A percentile compares a stretch with the other conserved stretches of the same genome.
Conservation (phyloP, 1,140 invertebrate species). For the Agraylea sexmaculata region DNA sequence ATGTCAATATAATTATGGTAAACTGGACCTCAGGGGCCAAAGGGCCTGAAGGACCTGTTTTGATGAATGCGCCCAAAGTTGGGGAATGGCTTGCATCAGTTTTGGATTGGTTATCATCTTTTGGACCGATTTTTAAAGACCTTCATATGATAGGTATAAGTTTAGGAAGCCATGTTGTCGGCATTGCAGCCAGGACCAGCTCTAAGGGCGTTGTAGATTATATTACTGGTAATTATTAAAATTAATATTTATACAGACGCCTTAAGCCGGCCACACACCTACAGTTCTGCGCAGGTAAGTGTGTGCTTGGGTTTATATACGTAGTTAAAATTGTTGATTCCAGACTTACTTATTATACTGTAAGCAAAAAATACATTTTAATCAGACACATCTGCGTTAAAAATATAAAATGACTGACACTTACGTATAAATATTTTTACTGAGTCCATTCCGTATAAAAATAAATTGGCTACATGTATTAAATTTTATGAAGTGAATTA, state of each 20-base stretch:
- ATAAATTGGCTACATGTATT: too few species aligned
- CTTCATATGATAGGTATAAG: conserved; percentile 74
- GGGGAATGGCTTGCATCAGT: conserved; percentile 29
- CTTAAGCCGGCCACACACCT: neutral
- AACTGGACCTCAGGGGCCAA: conserved; percentile 49
- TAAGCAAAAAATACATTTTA: neutral
- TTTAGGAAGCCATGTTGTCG: conserved; percentile 69
- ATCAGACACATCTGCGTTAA: too few species aligned
- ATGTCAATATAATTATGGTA: conserved; percentile 50
- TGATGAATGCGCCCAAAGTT: conserved; percentile 33
- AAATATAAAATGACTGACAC: too few species aligned
- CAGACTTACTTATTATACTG: conserved; percentile 16
- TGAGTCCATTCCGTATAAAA: too few species aligned
- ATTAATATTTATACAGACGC: neutral
- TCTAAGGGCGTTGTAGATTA: conserved; percentile 21
- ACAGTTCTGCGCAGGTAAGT: neutral
- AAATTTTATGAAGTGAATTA: too few species aligned
- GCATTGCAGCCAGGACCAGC: conserved; percentile 49
- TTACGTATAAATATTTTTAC: too few species aligned
- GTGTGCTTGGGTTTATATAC: neutral
- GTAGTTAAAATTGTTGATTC: neutral
- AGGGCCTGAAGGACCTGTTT: conserved; percentile 37
- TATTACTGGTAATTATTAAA: conserved; percentile 23
- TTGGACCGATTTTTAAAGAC: conserved; percentile 29
- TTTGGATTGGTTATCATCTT: conserved; percentile 22